A percentile compares a stretch with the other conserved stretches of the same genome.
Conservation (phyloP, 2,888 invertebrate species). For the Meteorus colon region DNA sequence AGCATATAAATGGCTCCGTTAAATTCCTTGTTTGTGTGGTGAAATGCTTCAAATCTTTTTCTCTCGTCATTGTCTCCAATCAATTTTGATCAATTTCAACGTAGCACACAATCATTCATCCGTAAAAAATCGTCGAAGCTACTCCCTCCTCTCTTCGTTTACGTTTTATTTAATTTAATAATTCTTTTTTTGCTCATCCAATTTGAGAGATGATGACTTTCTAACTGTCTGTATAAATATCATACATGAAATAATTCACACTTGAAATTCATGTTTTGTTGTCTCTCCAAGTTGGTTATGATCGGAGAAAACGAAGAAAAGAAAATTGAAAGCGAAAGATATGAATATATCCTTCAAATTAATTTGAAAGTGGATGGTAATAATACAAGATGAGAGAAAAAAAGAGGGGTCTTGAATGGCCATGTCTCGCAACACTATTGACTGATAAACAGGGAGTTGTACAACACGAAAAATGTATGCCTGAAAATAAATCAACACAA, state of each 20-base stretch:
- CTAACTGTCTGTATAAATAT: not conserved
- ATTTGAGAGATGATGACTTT: not conserved
- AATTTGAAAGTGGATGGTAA: not conserved
- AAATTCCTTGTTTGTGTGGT: not conserved
- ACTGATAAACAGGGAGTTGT: no score
- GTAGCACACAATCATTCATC: not conserved
- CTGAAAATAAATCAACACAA: no score
- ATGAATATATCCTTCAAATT: not conserved
- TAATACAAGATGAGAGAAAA: not conserved
- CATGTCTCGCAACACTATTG: not conserved
- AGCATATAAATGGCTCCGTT: not conserved
- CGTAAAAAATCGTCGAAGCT: constrained; percentile 1
- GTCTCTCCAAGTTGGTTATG: no score
- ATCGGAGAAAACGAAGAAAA: no score
- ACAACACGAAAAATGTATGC: no score
- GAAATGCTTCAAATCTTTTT: not conserved
- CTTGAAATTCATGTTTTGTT: not conserved
- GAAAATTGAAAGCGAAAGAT: not conserved
- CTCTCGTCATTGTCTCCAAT: not conserved
- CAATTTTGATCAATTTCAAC: constrained; percentile 9
- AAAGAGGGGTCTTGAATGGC: not conserved
- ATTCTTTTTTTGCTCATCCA: not conserved
- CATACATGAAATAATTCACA: not conserved
- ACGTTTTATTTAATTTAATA: not conserved
- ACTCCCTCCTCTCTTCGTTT: not conserved